Evolutionary conservation across 2,113 vertebrate species (phyloP).

Genomic region (Podiceps cristatus): DNA sequence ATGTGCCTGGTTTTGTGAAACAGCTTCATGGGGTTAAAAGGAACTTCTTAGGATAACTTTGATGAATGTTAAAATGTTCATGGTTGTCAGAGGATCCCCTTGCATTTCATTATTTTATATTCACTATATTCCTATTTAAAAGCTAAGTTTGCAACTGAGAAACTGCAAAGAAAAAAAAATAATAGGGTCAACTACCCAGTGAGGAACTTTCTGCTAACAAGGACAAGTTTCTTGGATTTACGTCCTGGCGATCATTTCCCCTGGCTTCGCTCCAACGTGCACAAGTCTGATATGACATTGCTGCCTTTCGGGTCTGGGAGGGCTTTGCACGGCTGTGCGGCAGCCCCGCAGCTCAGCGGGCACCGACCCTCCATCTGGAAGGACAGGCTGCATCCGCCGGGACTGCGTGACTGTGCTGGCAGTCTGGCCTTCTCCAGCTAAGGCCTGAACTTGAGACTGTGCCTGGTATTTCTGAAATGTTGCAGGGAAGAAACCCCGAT

Average conservation of each 20-base stretch:
- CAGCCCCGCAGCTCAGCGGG: background rate
- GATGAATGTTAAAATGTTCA: background rate
- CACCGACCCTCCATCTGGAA: background rate
- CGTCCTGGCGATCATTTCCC: background rate
- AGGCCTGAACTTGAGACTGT: background rate
- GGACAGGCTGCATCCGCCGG: background rate
- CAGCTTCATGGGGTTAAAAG: background rate
- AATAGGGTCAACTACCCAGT: background rate
- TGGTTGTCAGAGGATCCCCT: too few species aligned
- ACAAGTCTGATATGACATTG: background rate
- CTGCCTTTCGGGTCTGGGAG: background rate
- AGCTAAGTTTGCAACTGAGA: background rate
- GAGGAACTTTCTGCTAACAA: background rate
- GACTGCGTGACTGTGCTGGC: background rate
- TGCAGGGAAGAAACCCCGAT: background rate
- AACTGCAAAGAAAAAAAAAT: background rate
- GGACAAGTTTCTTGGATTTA: background rate
- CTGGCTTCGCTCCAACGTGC: background rate
- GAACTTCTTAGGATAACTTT: background rate
- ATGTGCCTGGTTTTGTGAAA: conserved; percentile 25
- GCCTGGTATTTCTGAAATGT: background rate
- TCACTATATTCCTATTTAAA: background rate
- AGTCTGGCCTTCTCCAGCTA: background rate
- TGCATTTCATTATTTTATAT: background rate
- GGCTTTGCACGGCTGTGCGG: accelerated